A percentile compares a stretch with the other conserved stretches of the same genome.
These are phyloP conservation scores for Lophura nycthemera DNA, from an alignment of 2,113 vertebrate genomes.

Conservation along the genomic window DNA sequence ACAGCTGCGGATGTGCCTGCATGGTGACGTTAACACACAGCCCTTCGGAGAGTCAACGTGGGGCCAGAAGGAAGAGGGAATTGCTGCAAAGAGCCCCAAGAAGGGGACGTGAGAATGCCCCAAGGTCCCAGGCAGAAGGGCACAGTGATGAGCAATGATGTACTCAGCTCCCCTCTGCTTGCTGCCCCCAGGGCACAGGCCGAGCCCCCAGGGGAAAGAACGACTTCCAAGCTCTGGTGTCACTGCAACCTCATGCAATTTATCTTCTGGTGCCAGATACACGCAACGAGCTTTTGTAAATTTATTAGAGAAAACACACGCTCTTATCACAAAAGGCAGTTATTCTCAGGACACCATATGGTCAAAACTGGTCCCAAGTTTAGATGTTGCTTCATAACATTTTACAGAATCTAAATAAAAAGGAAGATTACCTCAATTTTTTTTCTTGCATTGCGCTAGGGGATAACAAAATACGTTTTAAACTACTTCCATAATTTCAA, in stretches of 20 bases:
- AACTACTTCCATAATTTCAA: neutral
- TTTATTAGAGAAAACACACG: neutral
- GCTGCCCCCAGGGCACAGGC: neutral
- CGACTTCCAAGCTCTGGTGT: neutral
- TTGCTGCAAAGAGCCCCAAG: neutral
- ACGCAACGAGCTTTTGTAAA: neutral
- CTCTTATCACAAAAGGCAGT: neutral
- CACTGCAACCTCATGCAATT: neutral
- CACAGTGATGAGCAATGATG: rapidly evolving
- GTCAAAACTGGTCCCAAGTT: neutral
- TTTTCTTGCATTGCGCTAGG: neutral
- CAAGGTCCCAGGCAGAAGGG: neutral
- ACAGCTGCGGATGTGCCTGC: neutral
- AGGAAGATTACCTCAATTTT: no score
- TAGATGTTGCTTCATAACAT: neutral
- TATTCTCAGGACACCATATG: neutral
- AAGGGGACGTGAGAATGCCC: neutral
- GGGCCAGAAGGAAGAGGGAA: no score
- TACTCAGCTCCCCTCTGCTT: no score
- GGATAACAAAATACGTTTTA: neutral
- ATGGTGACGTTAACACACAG: rapidly evolving
- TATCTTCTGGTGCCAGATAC: neutral
- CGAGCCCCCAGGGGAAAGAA: neutral
- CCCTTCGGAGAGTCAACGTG: no score
- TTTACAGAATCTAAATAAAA: neutral